Evolutionary conservation across 2,888 invertebrate species (phyloP).

Genomic region (Xestia c-nigrum): DNA sequence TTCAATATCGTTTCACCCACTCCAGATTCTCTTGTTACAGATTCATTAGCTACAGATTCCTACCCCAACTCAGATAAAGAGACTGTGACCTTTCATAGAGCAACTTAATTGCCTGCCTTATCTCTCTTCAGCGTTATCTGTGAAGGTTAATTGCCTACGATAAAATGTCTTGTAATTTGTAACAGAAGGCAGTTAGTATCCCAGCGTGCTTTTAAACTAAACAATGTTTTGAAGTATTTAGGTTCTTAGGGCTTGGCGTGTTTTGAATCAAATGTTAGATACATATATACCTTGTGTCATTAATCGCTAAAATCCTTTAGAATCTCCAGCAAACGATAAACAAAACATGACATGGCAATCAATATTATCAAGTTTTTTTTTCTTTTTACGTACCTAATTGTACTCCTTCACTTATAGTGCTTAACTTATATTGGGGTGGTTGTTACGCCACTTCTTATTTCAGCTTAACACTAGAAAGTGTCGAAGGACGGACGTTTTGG

Average conservation of each 20-base stretch:
- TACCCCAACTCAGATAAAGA: conserved; percentile 68
- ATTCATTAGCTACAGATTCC: conserved; percentile 47
- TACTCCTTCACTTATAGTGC: neutral
- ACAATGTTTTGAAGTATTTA: conserved; percentile 52
- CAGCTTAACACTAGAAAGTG: too few relatives aligned
- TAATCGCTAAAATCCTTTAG: neutral
- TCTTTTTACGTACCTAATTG: too few relatives aligned
- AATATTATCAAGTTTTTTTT: neutral
- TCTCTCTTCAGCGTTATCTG: conserved; percentile 68
- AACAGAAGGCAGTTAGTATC: conserved; percentile 59
- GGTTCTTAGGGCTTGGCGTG: conserved; percentile 26
- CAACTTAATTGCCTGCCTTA: conserved; percentile 70
- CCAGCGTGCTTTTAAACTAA: conserved; percentile 49
- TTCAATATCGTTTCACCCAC: neutral
- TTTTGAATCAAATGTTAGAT: conserved; percentile 10
- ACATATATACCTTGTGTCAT: neutral
- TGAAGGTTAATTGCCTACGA: conserved; percentile 73
- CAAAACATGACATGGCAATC: neutral
- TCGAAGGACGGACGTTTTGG: too few relatives aligned
- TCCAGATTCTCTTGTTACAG: conserved; percentile 1
- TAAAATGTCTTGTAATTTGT: conserved; percentile 71
- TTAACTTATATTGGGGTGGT: neutral
- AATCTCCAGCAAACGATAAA: neutral
- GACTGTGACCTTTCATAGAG: conserved; percentile 70
- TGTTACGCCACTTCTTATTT: too few relatives aligned